Conservation (phyloP, 2,113 vertebrate genomes). For the Daboia siamensis region DNA sequence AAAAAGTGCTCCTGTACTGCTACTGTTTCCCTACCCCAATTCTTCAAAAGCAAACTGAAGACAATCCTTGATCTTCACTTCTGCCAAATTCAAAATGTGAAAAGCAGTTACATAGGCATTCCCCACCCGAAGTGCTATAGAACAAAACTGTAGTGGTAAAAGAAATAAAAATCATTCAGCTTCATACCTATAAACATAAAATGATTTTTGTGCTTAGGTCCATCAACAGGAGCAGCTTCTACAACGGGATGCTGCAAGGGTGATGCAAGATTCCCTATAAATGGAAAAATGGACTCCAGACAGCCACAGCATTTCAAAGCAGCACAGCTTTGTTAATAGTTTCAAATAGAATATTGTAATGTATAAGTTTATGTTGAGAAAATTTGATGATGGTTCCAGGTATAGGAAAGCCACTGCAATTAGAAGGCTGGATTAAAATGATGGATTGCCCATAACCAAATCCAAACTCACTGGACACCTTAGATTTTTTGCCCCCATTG, state of each 20-base stretch:
- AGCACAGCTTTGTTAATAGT: not conserved
- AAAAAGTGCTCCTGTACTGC: not conserved
- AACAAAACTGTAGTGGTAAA: not conserved
- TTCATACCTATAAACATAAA: not conserved
- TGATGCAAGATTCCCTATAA: not conserved
- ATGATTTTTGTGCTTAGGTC: not conserved
- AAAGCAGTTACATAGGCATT: not conserved
- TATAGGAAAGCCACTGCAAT: not conserved
- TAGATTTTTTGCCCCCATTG: not conserved
- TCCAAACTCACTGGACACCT: not conserved
- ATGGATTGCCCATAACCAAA: not conserved
- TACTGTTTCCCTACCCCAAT: not conserved
- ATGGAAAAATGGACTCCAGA: not conserved
- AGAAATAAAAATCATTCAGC: not conserved
- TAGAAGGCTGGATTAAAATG: not conserved
- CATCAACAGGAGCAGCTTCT: not conserved
- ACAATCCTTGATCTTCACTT: not conserved
- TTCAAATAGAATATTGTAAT: not conserved
- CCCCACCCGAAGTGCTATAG: not conserved
- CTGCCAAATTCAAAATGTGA: not conserved
- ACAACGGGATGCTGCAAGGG: not conserved
- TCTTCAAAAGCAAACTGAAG: not conserved
- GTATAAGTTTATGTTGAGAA: too few relatives aligned
- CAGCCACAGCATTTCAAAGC: not conserved
- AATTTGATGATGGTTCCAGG: not conserved